phyloP scores from a whole-genome alignment of 2,888 invertebrate genomes.

The Synergus laeviventris region DNA sequence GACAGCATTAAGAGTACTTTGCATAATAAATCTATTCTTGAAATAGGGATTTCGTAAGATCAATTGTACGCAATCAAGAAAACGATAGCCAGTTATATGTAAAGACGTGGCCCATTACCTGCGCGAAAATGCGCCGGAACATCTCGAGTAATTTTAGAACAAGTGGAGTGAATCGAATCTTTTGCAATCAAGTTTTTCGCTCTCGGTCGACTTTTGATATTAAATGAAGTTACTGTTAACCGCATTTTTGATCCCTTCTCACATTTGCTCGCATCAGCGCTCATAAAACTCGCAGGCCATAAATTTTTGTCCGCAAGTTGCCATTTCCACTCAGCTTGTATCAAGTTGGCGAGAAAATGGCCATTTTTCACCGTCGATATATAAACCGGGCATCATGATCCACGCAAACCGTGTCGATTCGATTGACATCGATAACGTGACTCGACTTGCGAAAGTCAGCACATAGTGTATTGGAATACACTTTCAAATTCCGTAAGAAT shows the following conservation, averaged over 20 bases:
- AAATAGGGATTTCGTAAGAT: slow-evolving; percentile 8
- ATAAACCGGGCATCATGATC: slow-evolving; percentile 18
- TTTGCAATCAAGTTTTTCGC: background rate
- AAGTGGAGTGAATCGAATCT: background rate
- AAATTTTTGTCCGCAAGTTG: background rate
- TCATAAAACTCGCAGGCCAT: slow-evolving; percentile 16
- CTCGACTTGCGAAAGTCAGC: slow-evolving; percentile 33
- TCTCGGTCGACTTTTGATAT: too few species aligned
- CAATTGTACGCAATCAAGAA: slow-evolving; percentile 16
- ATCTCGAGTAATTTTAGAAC: background rate
- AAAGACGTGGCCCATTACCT: background rate
- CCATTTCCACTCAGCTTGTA: background rate
- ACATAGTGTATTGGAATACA: slow-evolving; percentile 21
- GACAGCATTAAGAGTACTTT: background rate
- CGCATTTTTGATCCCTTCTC: too few species aligned
- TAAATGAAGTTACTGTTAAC: too few species aligned
- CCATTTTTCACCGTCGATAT: slow-evolving; percentile 21
- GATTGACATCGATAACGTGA: slow-evolving; percentile 40
- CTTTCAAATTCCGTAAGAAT: slow-evolving; percentile 32
- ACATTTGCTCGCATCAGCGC: background rate
- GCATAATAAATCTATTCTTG: slow-evolving; percentile 1
- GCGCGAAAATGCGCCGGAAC: background rate
- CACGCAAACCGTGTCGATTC: slow-evolving; percentile 36
- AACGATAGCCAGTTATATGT: background rate
- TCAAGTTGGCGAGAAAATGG: slow-evolving; percentile 24